Evolutionary conservation across 2,113 vertebrate genomes (phyloP).

Genomic region (Arothron firmamentum): DNA sequence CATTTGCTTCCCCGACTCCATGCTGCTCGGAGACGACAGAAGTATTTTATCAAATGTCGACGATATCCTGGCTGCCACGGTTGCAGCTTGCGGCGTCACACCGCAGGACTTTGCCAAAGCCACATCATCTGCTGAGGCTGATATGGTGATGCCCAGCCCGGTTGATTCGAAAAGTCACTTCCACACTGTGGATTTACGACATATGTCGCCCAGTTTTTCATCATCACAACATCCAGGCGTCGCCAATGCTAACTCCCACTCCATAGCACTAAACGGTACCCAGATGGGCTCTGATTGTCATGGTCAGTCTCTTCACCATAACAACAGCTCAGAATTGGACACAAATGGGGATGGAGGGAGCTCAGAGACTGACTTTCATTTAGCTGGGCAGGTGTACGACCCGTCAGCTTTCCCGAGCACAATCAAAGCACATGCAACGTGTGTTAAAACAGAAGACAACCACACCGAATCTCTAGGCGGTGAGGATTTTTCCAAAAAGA

Average conservation of each 20-base stretch:
- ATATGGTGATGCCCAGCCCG: slow-evolving; percentile 76
- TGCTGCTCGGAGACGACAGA: slow-evolving; percentile 90
- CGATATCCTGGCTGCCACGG: slow-evolving; percentile 94
- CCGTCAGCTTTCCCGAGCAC: slow-evolving; percentile 57
- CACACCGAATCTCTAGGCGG: slow-evolving; percentile 70
- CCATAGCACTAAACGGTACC: slow-evolving; percentile 83
- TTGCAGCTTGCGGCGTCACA: slow-evolving; percentile 90
- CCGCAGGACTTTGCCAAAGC: slow-evolving; percentile 93
- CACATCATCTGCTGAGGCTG: slow-evolving; percentile 76
- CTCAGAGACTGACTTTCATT: slow-evolving; percentile 78
- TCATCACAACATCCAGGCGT: slow-evolving; percentile 74
- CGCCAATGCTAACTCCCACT: slow-evolving; percentile 80
- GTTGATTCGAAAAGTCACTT: slow-evolving; percentile 85
- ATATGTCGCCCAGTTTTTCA: slow-evolving; percentile 81
- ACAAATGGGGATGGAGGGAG: slow-evolving; percentile 72
- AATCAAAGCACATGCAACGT: slow-evolving; percentile 58
- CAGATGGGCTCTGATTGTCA: slow-evolving; percentile 82
- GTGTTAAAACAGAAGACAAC: slow-evolving; percentile 78
- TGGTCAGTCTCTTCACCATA: slow-evolving; percentile 71
- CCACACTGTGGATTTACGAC: slow-evolving; percentile 81
- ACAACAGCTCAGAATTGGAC: slow-evolving; percentile 77
- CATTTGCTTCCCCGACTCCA: slow-evolving; percentile 94
- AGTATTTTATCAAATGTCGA: slow-evolving; percentile 95
- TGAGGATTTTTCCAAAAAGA: slow-evolving; percentile 83
- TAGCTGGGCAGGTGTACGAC: slow-evolving; percentile 73